Percentiles rank a stretch among this genome's conserved stretches.
phyloP scores from a whole-genome alignment of 92 coral and sea anemone species.

The Heliopora coerulea region DNA sequence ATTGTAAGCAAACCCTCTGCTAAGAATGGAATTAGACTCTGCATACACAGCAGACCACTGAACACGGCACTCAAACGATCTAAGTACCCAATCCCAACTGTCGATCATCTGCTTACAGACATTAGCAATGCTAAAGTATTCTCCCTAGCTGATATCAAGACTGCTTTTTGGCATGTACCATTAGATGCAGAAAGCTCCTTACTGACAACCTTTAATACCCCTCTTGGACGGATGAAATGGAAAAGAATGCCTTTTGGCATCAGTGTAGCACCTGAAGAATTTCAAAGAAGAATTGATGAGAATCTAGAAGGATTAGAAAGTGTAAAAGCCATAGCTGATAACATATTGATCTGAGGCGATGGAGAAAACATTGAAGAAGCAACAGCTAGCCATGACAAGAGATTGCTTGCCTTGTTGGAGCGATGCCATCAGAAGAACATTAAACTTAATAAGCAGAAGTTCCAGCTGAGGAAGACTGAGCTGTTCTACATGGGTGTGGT shows the following conservation, averaged over 20 bases:
- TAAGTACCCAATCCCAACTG: slow-evolving; percentile 31
- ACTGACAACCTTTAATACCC: slow-evolving; percentile 50
- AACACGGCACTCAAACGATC: slow-evolving; percentile 53
- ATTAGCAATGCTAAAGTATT: slow-evolving; percentile 41
- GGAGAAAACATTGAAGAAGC: slow-evolving; percentile 51
- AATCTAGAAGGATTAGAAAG: slow-evolving; percentile 64
- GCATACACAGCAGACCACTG: slow-evolving; percentile 58
- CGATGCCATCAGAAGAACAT: slow-evolving; percentile 48
- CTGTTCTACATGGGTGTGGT: slow-evolving; percentile 41
- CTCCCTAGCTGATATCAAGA: slow-evolving; percentile 42
- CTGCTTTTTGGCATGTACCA: slow-evolving; percentile 42
- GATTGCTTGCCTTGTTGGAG: slow-evolving; percentile 54
- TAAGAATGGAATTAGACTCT: slow-evolving; percentile 48
- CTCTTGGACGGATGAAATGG: slow-evolving; percentile 51
- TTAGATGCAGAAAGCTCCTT: slow-evolving; percentile 17
- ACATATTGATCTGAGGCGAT: slow-evolving; percentile 57
- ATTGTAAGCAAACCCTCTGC: slow-evolving; percentile 43
- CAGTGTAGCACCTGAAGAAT: slow-evolving; percentile 39
- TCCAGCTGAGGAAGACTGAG: slow-evolving; percentile 42
- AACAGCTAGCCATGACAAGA: slow-evolving; percentile 42
- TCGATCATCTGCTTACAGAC: slow-evolving; percentile 40
- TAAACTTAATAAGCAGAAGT: slow-evolving; percentile 40
- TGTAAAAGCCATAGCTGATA: slow-evolving; percentile 66
- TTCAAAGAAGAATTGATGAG: slow-evolving; percentile 59
- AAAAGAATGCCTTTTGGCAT: slow-evolving; percentile 48